A percentile compares a stretch with the other conserved stretches of the same genome.
phyloP scores from a whole-genome alignment of 2,113 vertebrate species.

The Rutilus rutilus region DNA sequence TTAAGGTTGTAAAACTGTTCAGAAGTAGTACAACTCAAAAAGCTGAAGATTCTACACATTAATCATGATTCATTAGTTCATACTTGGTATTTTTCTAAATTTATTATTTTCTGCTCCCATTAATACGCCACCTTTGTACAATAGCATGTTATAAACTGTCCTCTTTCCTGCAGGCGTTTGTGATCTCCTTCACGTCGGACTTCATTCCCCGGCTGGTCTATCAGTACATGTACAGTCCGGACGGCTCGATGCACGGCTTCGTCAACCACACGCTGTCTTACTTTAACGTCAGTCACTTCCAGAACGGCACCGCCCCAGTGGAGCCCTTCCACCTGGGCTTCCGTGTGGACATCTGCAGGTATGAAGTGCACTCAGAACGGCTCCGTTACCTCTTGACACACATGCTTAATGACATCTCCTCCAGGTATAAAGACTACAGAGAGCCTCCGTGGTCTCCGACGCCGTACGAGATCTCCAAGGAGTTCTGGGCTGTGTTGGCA shows the following conservation, averaged over 20 bases:
- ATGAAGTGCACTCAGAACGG: slow-evolving; percentile 20
- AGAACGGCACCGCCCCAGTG: slow-evolving; percentile 86
- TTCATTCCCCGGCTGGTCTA: slow-evolving; percentile 99
- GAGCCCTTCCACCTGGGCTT: slow-evolving; percentile 84
- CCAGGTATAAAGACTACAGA: slow-evolving; percentile 96
- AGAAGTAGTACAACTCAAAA: too few relatives aligned
- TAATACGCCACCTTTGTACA: too few relatives aligned
- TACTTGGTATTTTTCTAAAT: too few relatives aligned
- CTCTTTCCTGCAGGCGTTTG: slow-evolving; percentile 84
- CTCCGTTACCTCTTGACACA: background rate
- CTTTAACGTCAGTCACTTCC: slow-evolving; percentile 97
- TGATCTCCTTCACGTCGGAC: slow-evolving; percentile 99
- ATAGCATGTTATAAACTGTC: too few relatives aligned
- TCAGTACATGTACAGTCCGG: slow-evolving; percentile 95
- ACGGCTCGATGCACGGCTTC: slow-evolving; percentile 98
- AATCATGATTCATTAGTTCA: too few relatives aligned
- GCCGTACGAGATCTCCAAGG: slow-evolving; percentile 93
- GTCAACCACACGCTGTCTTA: slow-evolving; percentile 96
- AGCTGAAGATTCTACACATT: too few relatives aligned
- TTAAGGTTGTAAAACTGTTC: too few relatives aligned
- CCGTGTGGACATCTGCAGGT: slow-evolving; percentile 93
- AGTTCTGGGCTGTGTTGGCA: slow-evolving; percentile 96
- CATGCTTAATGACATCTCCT: background rate
- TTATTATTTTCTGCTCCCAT: too few relatives aligned
- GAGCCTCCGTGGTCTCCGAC: slow-evolving; percentile 91